Conservation (phyloP, 2,113 vertebrate species). For the Syngnathus scovelli region DNA sequence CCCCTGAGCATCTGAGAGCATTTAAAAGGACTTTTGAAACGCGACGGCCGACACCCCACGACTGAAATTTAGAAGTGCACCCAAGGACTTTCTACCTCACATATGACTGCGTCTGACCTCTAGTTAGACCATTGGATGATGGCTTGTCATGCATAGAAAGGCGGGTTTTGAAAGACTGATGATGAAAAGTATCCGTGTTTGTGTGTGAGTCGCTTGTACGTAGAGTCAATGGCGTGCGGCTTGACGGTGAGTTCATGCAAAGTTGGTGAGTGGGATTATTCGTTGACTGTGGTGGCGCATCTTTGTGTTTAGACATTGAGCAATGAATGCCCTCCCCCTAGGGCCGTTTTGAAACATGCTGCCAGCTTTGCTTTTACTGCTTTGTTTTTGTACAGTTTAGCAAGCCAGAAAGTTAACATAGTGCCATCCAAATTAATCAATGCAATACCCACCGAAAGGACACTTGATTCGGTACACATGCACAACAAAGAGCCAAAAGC, state of each 20-base stretch:
- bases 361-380: conserved; percentile 23
- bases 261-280: conserved; percentile 13
- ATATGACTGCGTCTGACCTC: conserved; percentile 32
- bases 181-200: conserved; percentile 43
- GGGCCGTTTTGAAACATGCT: conserved; percentile 52
- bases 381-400: not conserved
- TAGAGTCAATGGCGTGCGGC: conserved; percentile 2
- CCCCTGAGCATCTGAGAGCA: conserved; percentile 51
- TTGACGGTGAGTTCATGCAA: conserved; percentile 4
- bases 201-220: conserved; percentile 27
- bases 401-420: not conserved
- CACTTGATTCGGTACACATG: conserved; percentile 2
- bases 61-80: conserved; percentile 45
- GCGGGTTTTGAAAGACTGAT: conserved; percentile 26
- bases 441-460: not conserved
- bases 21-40: conserved; percentile 43
- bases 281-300: conserved; percentile 4
- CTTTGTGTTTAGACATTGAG: conserved; percentile 50
- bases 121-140: not conserved
- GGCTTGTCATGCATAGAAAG: conserved; percentile 11
- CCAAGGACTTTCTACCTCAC: conserved; percentile 48
- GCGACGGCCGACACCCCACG: conserved; percentile 41
- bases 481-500: not conserved
- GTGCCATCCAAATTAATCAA: not conserved
- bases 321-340: conserved; percentile 50